Conservation (phyloP, 1,140 invertebrate genomes). For the Latrodectus geometricus region DNA sequence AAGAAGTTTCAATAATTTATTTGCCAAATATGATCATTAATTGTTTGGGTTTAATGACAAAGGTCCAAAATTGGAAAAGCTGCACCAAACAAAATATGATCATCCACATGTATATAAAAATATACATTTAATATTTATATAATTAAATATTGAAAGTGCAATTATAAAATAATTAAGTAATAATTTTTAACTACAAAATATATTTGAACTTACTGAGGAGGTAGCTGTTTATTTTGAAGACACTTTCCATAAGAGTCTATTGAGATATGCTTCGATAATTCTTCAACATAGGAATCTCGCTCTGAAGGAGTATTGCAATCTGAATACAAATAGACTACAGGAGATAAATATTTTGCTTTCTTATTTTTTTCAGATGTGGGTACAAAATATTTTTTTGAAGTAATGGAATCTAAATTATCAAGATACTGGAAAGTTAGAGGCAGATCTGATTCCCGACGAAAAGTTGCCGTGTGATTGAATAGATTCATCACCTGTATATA, state of each 20-base stretch:
- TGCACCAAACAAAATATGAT: too few relatives aligned
- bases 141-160: too few relatives aligned
- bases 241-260: constrained; percentile 82
- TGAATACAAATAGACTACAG: constrained; percentile 79
- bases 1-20: too few relatives aligned
- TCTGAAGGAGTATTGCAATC: constrained; percentile 72
- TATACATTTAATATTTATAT: too few relatives aligned
- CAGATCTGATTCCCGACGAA: constrained; percentile 80
- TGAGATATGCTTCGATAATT: constrained; percentile 80
- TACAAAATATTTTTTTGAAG: constrained; percentile 71
- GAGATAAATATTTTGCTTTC: constrained; percentile 72
- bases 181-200: neutral
- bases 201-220: constrained; percentile 65
- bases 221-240: constrained; percentile 79
- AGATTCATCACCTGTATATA: constrained; percentile 70
- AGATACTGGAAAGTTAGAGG: constrained; percentile 77
- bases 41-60: too few relatives aligned
- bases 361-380: constrained; percentile 73
- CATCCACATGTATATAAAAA: too few relatives aligned
- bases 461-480: constrained; percentile 85
- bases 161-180: too few relatives aligned
- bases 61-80: too few relatives aligned
- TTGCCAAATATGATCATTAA: too few relatives aligned
- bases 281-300: constrained; percentile 79
- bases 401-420: constrained; percentile 27